These are phyloP conservation scores for Antheraea assamensis DNA, from an alignment of 2,888 invertebrate species.

Conservation along the genomic window DNA sequence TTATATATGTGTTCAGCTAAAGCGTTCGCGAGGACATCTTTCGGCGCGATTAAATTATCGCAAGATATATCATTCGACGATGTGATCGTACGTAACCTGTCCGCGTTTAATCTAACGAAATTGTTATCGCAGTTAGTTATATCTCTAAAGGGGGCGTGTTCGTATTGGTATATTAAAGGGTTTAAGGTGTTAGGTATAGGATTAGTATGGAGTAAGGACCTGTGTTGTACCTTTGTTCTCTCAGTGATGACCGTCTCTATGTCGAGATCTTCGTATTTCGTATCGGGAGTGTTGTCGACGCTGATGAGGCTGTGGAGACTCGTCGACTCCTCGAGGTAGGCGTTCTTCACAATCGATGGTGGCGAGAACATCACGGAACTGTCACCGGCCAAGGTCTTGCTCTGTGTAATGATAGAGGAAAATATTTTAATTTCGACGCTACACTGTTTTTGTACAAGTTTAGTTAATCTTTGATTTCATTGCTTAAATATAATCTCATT, in stretches of 20 bases:
- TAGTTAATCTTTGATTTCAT: too few species aligned
- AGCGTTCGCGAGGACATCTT: conserved; percentile 72
- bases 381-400: conserved; percentile 91
- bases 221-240: conserved; percentile 80
- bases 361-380: conserved; percentile 92
- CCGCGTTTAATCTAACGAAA: conserved; percentile 73
- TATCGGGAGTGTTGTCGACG: conserved; percentile 69
- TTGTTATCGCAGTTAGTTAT: conserved; percentile 67
- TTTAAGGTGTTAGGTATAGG: conserved; percentile 54
- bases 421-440: not conserved
- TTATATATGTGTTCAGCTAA: conserved; percentile 77
- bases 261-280: conserved; percentile 65
- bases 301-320: conserved; percentile 81
- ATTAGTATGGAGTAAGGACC: conserved; percentile 75
- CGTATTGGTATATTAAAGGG: conserved; percentile 21
- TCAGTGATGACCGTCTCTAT: conserved; percentile 68
- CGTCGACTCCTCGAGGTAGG: conserved; percentile 85
- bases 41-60: conserved; percentile 72
- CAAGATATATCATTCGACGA: conserved; percentile 59
- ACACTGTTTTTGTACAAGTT: not conserved
- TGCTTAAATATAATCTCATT: too few species aligned
- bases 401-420: conserved; percentile 74
- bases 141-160: conserved; percentile 48
- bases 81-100: conserved; percentile 66
- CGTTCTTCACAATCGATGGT: conserved; percentile 92